These are phyloP conservation scores for Mythimna impura DNA, from an alignment of 2,888 invertebrate species.

Conservation along the genomic window DNA sequence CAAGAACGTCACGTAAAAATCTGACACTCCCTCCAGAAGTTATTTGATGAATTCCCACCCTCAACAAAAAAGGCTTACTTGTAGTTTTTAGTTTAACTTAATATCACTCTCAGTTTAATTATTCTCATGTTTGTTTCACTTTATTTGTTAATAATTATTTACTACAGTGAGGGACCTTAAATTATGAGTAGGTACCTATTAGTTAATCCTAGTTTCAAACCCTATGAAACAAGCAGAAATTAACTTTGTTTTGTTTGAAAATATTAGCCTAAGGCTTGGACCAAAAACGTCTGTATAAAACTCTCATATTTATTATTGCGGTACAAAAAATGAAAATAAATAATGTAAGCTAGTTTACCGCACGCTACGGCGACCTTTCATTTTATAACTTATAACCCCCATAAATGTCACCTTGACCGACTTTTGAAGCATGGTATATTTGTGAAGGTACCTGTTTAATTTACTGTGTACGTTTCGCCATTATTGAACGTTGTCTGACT, in stretches of 20 bases:
- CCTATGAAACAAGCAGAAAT: constrained; percentile 9
- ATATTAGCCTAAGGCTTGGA: constrained; percentile 14
- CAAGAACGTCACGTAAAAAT: too few species aligned
- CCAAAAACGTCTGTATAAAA: constrained; percentile 31
- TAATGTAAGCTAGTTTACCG: constrained; percentile 51
- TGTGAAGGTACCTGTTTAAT: constrained; percentile 34
- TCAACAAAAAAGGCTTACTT: too few species aligned
- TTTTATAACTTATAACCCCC: constrained; percentile 63
- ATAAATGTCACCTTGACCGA: constrained; percentile 71
- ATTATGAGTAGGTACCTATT: constrained; percentile 17
- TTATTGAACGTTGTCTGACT: constrained; percentile 19
- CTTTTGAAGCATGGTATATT: constrained; percentile 47
- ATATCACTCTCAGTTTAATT: constrained; percentile 22
- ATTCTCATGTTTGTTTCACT: neutral
- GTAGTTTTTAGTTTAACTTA: neutral
- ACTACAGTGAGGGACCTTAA: neutral
- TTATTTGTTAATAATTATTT: constrained; percentile 18
- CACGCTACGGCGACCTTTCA: constrained; percentile 65
- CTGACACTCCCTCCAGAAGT: too few species aligned
- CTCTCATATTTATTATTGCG: constrained; percentile 35
- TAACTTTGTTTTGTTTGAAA: constrained; percentile 43
- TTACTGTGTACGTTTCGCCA: constrained; percentile 16
- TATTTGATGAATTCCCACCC: too few species aligned
- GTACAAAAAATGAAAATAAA: constrained; percentile 51
- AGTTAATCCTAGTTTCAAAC: constrained; percentile 24